Percentiles rank a stretch among this genome's conserved stretches.
Conservation (phyloP, 2,797 vertebrate species). For the Acanthurus leucopareius region DNA sequence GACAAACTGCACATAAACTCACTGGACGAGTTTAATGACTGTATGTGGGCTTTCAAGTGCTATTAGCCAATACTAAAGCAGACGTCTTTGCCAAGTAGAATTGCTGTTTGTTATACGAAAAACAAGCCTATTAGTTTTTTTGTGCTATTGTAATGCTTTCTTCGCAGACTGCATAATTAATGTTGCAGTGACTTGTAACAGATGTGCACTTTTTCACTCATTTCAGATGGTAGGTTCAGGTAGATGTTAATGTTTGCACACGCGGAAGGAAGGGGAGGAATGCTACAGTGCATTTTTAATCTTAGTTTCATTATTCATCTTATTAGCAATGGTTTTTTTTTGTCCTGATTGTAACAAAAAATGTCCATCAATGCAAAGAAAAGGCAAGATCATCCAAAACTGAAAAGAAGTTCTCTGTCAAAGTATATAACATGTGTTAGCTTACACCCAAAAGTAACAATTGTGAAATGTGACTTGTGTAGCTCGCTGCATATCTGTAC, state of each 20-base stretch:
- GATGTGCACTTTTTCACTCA: constrained; percentile 77
- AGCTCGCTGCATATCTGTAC: constrained; percentile 36
- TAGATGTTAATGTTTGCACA: constrained; percentile 68
- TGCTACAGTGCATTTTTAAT: constrained; percentile 41
- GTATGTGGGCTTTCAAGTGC: constrained; percentile 52
- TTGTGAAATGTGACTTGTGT: constrained; percentile 44
- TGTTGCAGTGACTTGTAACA: constrained; percentile 64
- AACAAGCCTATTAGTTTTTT: constrained; percentile 36
- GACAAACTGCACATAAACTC: constrained; percentile 47
- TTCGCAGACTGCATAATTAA: constrained; percentile 56
- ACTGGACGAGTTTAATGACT: constrained; percentile 34
- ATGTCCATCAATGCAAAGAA: constrained; percentile 22
- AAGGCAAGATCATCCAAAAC: constrained; percentile 28
- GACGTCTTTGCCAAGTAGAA: constrained; percentile 65
- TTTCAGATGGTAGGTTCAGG: constrained; percentile 61
- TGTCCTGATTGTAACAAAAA: constrained; percentile 27
- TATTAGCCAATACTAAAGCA: constrained; percentile 42
- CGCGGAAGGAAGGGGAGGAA: constrained; percentile 45
- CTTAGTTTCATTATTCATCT: constrained; percentile 30
- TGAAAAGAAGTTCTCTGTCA: constrained; percentile 27
- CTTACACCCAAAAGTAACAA: constrained; percentile 23
- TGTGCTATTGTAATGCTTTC: constrained; percentile 48
- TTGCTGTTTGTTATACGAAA: constrained; percentile 61
- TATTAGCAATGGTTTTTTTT: constrained; percentile 25
- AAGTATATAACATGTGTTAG: constrained; percentile 33